A percentile compares a stretch with the other conserved stretches of the same genome.
phyloP scores from a whole-genome alignment of 2,888 invertebrate species.

The Cantharis rustica region DNA sequence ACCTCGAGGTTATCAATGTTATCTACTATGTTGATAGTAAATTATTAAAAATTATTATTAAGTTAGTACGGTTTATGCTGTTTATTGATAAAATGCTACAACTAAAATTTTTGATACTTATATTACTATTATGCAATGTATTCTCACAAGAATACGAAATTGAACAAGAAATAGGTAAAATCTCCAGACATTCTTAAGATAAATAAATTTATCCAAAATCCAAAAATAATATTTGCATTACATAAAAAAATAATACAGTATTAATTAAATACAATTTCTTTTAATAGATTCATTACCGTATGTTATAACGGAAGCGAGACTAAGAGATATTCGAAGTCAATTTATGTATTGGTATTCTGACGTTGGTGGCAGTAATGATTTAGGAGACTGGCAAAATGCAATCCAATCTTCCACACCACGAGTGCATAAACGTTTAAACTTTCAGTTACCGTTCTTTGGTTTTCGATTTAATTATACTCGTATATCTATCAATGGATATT shows the following conservation, averaged over 20 bases:
- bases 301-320: slow-evolving; percentile 68
- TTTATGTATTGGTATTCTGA: slow-evolving; percentile 91
- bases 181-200: neutral
- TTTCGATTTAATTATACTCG: slow-evolving; percentile 91
- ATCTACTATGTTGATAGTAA: no score
- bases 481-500: slow-evolving; percentile 62
- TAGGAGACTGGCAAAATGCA: slow-evolving; percentile 81
- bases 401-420: slow-evolving; percentile 84
- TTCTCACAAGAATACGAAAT: neutral
- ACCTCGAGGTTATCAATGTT: no score
- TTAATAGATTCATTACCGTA: slow-evolving; percentile 54
- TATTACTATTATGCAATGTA: neutral
- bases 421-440: slow-evolving; percentile 89
- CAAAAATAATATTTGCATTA: neutral
- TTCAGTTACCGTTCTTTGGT: slow-evolving; percentile 91
- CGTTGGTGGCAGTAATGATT: slow-evolving; percentile 70
- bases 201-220: neutral
- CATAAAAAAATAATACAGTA: neutral
- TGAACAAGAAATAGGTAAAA: neutral
- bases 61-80: neutral
- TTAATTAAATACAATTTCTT: slow-evolving; percentile 31
- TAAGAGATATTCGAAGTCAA: slow-evolving; percentile 71
- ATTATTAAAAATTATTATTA: no score
- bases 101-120: neutral
- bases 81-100: neutral